Evolutionary conservation across 2,888 invertebrate genomes (phyloP), one percentile per base, ranked within the genome.

Genomic region (Lymantria dispar): DNA sequence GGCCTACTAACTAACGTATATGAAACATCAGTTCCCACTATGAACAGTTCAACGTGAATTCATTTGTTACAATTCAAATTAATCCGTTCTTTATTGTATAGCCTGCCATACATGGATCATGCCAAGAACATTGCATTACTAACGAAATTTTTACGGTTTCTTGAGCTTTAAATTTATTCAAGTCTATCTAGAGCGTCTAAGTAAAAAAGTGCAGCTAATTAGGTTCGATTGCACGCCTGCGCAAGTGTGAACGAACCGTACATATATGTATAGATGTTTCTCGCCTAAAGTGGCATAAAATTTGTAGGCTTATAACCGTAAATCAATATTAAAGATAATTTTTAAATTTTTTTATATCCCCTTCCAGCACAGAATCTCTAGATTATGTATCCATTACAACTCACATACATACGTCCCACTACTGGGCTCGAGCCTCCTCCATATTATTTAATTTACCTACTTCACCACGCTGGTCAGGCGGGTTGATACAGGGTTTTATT

Each of bases 151-250:
- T 72, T 70, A 81, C 78, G 80, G 78, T 81, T 76, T 77, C 74
- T 56, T 77, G 71, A 70, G 64, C 64, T 76, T 72, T 52, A 70
- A 73, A 79, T 77, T 74, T 76, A 81, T 78, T 74, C 75, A 73
- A 60, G 70, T 71, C 62, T 73, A 73, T 74, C 67, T 61, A 75
- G 67, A 72, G 61, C 69, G 59, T 60, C 58, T 61, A 55, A 48
- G 57, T 60, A 72, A 80, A 79, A 79, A 80, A 78, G 62, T 74
- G 68, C 68, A 72, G 71, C 62, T 79, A 83, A 83, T 83, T 83
- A 79, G 70, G 70, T 75, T 77, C 69, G 60, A 60, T 64, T 67
- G 73, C 69, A 70, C 64, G 52, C 47, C 54, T 65, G 62, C 60
- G 62, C 64, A 64, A 62, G 57, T 60, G 55, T 56, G 60, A 62